These are phyloP conservation scores for Conistra vaccinii DNA, from an alignment of 2,888 invertebrate genomes.

Conservation along the genomic window DNA sequence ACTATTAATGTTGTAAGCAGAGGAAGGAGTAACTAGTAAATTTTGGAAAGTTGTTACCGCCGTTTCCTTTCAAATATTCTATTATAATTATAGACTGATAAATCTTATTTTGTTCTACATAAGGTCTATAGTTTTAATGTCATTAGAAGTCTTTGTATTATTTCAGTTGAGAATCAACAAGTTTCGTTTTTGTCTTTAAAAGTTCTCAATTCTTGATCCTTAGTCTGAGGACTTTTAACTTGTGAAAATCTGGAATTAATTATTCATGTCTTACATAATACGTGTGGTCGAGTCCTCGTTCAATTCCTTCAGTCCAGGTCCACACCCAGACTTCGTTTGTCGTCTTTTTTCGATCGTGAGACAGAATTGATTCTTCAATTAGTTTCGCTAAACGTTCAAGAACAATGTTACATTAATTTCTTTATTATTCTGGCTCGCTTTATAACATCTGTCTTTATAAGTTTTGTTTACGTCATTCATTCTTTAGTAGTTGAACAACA, in stretches of 20 bases:
- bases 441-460: background rate
- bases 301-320: too few relatives aligned
- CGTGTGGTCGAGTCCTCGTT: background rate
- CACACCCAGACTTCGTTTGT: background rate
- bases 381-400: constrained; percentile 12
- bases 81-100: constrained; percentile 13
- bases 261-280: constrained; percentile 5
- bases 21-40: constrained; percentile 72
- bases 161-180: background rate
- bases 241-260: background rate
- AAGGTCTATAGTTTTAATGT: constrained; percentile 29
- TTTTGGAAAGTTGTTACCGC: constrained; percentile 76
- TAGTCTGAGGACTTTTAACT: background rate
- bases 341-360: constrained; percentile 21
- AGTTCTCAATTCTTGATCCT: background rate
- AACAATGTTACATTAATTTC: background rate
- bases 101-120: constrained; percentile 37
- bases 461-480: constrained; percentile 21
- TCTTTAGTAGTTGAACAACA: constrained; percentile 26
- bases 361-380: constrained; percentile 37
- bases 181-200: constrained; percentile 14
- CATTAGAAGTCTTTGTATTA: background rate
- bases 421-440: background rate
- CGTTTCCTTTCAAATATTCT: constrained; percentile 51
- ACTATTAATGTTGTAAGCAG: constrained; percentile 58